Conservation (phyloP, 1,140 invertebrate genomes). For the Helicorthomorpha holstii region DNA sequence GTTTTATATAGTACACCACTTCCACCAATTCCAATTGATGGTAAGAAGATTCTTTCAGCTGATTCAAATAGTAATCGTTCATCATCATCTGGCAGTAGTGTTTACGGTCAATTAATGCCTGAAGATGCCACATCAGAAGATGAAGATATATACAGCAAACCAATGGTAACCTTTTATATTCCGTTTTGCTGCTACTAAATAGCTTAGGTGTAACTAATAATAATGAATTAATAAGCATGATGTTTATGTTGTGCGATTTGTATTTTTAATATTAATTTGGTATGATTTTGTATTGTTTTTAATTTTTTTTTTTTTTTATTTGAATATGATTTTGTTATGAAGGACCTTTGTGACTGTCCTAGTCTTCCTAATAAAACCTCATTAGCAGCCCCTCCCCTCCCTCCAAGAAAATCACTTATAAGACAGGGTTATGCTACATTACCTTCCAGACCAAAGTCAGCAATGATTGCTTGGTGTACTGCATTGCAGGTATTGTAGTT, state of each 20-base stretch:
- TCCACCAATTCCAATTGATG: conserved; percentile 46
- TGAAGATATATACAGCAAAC: conserved; percentile 46
- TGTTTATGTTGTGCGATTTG: too few relatives aligned
- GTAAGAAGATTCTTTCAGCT: conserved; percentile 14
- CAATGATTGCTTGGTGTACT: conserved; percentile 9
- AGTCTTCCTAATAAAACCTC: not conserved
- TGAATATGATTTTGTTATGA: not conserved
- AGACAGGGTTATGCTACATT: conserved; percentile 9
- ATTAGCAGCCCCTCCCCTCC: not conserved
- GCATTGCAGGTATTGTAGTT: conserved; percentile 6
- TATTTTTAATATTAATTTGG: not conserved
- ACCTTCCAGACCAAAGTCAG: conserved; percentile 15
- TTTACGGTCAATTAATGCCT: conserved; percentile 25
- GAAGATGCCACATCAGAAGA: conserved; percentile 29
- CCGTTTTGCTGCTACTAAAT: not conserved
- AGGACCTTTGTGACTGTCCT: not conserved
- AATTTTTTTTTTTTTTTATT: not conserved
- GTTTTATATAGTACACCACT: conserved; percentile 40
- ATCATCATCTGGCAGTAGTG: conserved; percentile 24
- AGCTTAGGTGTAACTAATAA: too few relatives aligned
- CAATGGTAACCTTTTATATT: conserved; percentile 23
- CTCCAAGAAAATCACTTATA: not conserved
- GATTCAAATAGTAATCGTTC: conserved; percentile 27
- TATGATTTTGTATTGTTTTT: not conserved
- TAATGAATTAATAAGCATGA: too few relatives aligned